Evolutionary conservation across 2,888 invertebrate species (phyloP), one percentile per base, ranked within the genome.

Genomic region (Eristalinus aeneus): DNA sequence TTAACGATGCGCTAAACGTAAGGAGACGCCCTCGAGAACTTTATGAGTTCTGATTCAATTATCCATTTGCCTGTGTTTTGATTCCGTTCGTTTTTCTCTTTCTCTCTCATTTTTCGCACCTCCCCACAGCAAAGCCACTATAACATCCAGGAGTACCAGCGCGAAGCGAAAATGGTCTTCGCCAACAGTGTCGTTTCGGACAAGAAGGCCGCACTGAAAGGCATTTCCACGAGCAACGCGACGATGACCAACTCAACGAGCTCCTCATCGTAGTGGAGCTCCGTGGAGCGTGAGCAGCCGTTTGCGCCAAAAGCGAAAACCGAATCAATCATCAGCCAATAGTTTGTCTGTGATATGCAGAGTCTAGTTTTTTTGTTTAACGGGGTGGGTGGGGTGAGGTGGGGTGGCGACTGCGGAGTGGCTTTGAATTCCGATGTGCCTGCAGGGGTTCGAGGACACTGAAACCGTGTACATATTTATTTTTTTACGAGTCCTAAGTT

Each of bases 1-100:
- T 92, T 54, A 89, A 90, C 36, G 92, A 92, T 72, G 92, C 93
- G 0, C 87, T 92, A 5, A 93, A 93, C 88, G 93, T 93, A 89
- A 90, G 88, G 79, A 63, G 16, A 54, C 27, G 11, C 12, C 8
- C 11, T 27, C 46, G 46, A 53, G 56, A 27, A 34, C 56, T 68
- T 64, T 64, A 27, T 31, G 11, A 80, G 58, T 68, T 72, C 73
- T 60, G 69, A 73, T 75, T 83, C 60, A 22, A n/a, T 54, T 10
- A 56, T 27, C 27, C 27, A 3, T 5, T 3, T 80, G 83, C 27
- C 65, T 72, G 63, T 56, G 72, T 72, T 8, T 46, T 46, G 46
- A 46, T 16, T 16, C 46, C n/a, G 8, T 54, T 10, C 39, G 8
- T 8, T 16, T 46, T 16, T 46, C n/a, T 10, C 46, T 46, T 16